A percentile compares a stretch with the other conserved stretches of the same genome.
Conservation (phyloP, 2,888 invertebrate species). For the Griposia aprilina region DNA sequence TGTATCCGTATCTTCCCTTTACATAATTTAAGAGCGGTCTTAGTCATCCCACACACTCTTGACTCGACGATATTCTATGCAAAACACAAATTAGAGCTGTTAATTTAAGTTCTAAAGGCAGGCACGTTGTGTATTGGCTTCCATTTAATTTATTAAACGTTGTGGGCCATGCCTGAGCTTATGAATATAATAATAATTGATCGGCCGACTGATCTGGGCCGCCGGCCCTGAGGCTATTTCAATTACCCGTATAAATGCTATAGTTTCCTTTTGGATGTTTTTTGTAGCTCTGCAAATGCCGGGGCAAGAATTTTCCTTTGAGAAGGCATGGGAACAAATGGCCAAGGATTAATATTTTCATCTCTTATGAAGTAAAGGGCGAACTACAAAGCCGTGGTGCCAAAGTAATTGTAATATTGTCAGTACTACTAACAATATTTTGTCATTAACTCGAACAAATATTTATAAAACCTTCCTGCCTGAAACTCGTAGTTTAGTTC, state of each 20-base stretch:
- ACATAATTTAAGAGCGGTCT: conserved; percentile 55
- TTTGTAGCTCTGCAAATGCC: not conserved
- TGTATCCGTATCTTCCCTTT: conserved; percentile 23
- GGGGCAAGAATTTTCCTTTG: conserved; percentile 19
- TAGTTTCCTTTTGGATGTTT: conserved; percentile 38
- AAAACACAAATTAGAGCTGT: conserved; percentile 17
- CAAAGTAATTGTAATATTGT: conserved; percentile 28
- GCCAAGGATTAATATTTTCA: conserved; percentile 23
- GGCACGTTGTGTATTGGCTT: not conserved
- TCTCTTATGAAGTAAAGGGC: conserved; percentile 12
- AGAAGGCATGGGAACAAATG: conserved; percentile 16
- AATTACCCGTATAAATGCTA: conserved; percentile 44
- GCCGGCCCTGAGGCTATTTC: conserved; percentile 39
- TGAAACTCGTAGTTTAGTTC: not conserved
- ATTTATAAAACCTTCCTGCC: not conserved
- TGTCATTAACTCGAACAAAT: conserved; percentile 10
- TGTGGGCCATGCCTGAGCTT: not conserved
- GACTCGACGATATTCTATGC: conserved; percentile 40
- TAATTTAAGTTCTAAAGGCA: conserved; percentile 16
- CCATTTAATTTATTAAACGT: conserved; percentile 17
- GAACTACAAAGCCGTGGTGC: not conserved
- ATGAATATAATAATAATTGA: conserved; percentile 46
- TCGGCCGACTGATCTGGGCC: not conserved
- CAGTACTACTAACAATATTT: not conserved
- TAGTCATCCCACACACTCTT: conserved; percentile 7